phyloP scores from a whole-genome alignment of 1,140 invertebrate genomes.

The Monomorium pharaonis region DNA sequence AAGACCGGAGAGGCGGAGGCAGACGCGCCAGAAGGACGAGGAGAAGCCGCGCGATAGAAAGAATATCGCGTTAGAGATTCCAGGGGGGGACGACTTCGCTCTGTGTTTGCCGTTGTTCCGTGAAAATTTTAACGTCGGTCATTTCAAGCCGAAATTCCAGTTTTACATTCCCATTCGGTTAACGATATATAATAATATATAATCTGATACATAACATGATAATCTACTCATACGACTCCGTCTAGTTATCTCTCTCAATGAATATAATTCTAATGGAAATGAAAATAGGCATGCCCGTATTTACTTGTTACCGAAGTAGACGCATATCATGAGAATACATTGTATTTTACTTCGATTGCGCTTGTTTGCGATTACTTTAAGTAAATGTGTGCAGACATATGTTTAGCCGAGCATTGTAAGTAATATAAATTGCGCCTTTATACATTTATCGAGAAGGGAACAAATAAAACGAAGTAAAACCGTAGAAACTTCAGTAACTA shows the following conservation, averaged over 20 bases:
- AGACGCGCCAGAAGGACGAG: constrained; percentile 43
- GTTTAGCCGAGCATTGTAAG: constrained; percentile 17
- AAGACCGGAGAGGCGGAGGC: background rate
- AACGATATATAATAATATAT: background rate
- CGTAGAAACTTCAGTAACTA: constrained; percentile 5
- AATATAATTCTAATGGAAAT: background rate
- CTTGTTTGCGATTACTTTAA: constrained; percentile 8
- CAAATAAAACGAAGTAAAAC: background rate
- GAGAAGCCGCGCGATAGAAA: background rate
- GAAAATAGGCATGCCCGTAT: background rate
- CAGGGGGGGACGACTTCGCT: constrained; percentile 43
- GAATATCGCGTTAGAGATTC: constrained; percentile 61
- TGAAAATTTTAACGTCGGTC: constrained; percentile 15
- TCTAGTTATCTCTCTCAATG: background rate
- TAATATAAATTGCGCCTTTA: constrained; percentile 19
- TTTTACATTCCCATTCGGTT: background rate
- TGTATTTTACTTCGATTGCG: background rate
- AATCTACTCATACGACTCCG: background rate
- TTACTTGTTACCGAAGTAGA: background rate
- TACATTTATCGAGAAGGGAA: background rate
- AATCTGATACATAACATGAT: background rate
- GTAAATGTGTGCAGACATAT: background rate
- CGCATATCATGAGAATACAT: background rate
- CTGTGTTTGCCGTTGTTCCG: background rate
- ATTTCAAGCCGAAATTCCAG: background rate